Evolutionary conservation across 2,888 invertebrate species (phyloP), one percentile per base, ranked within the genome.

Genomic region (Aphidoletes aphidimyza): DNA sequence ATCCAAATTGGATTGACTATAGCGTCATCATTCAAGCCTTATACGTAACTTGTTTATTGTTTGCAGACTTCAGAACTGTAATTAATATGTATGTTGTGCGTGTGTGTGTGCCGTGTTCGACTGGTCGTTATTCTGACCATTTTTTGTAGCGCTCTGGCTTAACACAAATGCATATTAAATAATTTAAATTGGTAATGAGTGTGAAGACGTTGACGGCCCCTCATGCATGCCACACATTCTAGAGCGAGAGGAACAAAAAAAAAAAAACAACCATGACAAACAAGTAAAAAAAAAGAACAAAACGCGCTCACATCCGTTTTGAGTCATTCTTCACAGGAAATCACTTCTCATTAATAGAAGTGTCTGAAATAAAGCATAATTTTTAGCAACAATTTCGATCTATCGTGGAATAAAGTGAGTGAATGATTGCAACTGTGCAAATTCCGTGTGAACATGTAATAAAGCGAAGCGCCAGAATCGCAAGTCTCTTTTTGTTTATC

Each of bases 171-270:
- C 30, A 69, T 34, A 69, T 69, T n/a, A 69, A 69, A 34, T 30
- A 69, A 69, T 69, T 69, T 30, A 34, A 69, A 69, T 69, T 69
- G 30, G 69, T 69, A 69, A 69, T 69, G 34, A 69, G 34, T 42
- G 42, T 69, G 30, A 69, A 69, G 69, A 69, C 69, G 14, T 30
- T 30, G 69, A 14, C 34, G 30, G 34, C 17, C 19, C 54, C 22
- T n/a, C n/a, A n/a, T n/a, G n/a, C n/a, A n/a, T n/a, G n/a, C n/a
- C 54, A 22, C 9, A 2, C 9, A 14, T 22, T n/a, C 22, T 54
- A 0, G 22, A 22, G 2, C 22, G 39, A 39, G 39, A 39, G 39
- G 11, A 54, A 3, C 6, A 22, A 3, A n/a, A 22, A 54, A 9
- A 54, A 9, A 22, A 34, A 69, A 1, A 69, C 2, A 69, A n/a